Percentiles rank a stretch among this genome's conserved stretches.
Conservation (phyloP, 23 tunicate species). For the Diplosoma virens region DNA sequence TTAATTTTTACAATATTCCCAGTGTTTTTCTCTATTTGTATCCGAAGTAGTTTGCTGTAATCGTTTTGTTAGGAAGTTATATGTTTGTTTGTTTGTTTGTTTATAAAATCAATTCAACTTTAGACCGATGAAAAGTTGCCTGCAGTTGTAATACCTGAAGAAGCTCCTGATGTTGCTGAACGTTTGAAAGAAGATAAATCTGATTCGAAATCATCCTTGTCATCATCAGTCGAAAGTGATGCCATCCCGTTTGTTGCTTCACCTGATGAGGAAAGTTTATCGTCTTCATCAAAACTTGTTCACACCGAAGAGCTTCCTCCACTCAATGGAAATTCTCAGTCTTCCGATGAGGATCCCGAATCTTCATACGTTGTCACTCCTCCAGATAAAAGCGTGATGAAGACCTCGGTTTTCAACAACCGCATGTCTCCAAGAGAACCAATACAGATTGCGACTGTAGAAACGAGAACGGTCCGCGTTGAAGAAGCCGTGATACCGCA, state of each 20-base stretch:
- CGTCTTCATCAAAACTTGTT: neutral
- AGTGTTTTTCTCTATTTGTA: too few relatives aligned
- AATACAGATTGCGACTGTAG: constrained; percentile 68
- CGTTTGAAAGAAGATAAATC: constrained; percentile 31
- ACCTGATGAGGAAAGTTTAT: neutral
- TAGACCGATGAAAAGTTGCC: too few relatives aligned
- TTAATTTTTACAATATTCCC: too few relatives aligned
- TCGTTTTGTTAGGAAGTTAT: too few relatives aligned
- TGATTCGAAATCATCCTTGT: neutral
- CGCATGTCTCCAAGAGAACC: constrained; percentile 1
- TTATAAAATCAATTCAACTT: too few relatives aligned
- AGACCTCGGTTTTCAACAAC: too few relatives aligned
- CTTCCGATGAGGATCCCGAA: neutral
- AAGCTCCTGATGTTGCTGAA: constrained; percentile 11
- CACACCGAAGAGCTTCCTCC: neutral
- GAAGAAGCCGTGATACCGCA: constrained; percentile 82
- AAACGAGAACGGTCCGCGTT: constrained; percentile 80
- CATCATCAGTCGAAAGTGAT: constrained; percentile 6
- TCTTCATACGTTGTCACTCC: neutral
- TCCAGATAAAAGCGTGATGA: too few relatives aligned
- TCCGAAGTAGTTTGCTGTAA: too few relatives aligned
- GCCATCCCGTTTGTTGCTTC: constrained; percentile 8
- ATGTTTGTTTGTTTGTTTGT: too few relatives aligned
- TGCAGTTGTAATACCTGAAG: too few relatives aligned
- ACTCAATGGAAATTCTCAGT: neutral